Percentiles rank a stretch among this genome's conserved stretches.
Conservation (phyloP, 2,888 invertebrate genomes). For the Empis stercorea region DNA sequence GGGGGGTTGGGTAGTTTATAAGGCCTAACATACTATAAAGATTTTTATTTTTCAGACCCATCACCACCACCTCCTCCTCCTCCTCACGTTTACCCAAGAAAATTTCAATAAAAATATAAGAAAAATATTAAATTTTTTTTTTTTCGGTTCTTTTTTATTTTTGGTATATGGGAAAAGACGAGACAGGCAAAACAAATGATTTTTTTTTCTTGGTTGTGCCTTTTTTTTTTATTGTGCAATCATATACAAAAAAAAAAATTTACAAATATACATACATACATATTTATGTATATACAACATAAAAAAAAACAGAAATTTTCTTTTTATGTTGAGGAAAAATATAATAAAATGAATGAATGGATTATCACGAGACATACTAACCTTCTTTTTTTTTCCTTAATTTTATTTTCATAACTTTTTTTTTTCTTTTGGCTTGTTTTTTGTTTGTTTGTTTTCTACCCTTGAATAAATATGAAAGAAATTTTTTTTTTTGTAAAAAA, state of each 20-base stretch:
- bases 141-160: not conserved
- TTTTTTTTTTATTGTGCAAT: not conserved
- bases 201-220: not conserved
- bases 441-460: too few species aligned
- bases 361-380: constrained; percentile 16
- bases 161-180: not conserved
- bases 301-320: not conserved
- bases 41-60: too few species aligned
- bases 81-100: too few species aligned
- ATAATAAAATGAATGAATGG: constrained; percentile 15
- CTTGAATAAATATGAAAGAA: too few species aligned
- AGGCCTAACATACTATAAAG: too few species aligned
- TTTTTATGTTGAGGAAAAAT: not conserved
- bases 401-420: constrained; percentile 14
- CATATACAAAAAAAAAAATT: not conserved
- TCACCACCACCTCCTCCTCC: too few species aligned
- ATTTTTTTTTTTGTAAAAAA: too few species aligned
- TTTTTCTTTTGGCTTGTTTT: not conserved
- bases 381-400: constrained; percentile 13
- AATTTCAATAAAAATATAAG: not conserved
- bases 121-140: not conserved
- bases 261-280: not conserved
- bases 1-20: too few species aligned
- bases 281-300: not conserved
- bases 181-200: constrained; percentile 1